Base-by-base conservation (phyloP, 37 sponge, comb jelly and placozoan genomes). In the Crambe crambe region DNA sequence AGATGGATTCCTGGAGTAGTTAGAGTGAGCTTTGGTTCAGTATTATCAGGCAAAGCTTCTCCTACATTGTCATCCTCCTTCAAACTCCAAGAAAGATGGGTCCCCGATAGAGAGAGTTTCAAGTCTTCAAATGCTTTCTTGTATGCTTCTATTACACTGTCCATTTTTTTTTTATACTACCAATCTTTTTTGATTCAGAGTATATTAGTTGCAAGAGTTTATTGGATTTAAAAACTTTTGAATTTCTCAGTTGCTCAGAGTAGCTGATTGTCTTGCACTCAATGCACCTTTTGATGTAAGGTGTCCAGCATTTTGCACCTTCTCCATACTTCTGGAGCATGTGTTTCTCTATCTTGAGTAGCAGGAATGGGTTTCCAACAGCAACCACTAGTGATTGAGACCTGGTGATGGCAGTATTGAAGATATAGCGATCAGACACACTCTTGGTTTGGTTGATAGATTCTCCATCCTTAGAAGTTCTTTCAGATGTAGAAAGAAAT, bases 351-450 rank as follows among this genome's bases (percentile, higher is more conserved):
- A 64, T 64, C 23, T 61, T 38, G 6, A 91, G 79, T 1, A 91
- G 67, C 31, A 77, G 60, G 71, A 87, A 87, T 0, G 92, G 92
- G 39, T 91, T 91, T 2, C 92, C 92, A 27, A 86, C 80, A 64
- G 69, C 72, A 25, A 91, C 88, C 42, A 91, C 88, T 15, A 91
- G 80, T n/a, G 83, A 86, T 64, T 80, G 72, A 21, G 89, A 74
- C 54, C 91, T 77, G 26, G 91, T 90, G 23, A 90, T 59, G 22
- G 84, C 81, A 31, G 92, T 92, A 70, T 92, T 92, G 54, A 92
- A 92, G 15, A 82, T 79, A 61, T 80, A 79, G 25, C 59, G 73
- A 54, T 83, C 66, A 69, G 80, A 83, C 1, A 87, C 27, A 42
- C 75, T 87, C 66, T 92, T 92, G 37, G 88, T 87, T 0, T 76